Evolutionary conservation across 1,140 invertebrate species (phyloP).

Genomic region (Euura saliciscinereae): DNA sequence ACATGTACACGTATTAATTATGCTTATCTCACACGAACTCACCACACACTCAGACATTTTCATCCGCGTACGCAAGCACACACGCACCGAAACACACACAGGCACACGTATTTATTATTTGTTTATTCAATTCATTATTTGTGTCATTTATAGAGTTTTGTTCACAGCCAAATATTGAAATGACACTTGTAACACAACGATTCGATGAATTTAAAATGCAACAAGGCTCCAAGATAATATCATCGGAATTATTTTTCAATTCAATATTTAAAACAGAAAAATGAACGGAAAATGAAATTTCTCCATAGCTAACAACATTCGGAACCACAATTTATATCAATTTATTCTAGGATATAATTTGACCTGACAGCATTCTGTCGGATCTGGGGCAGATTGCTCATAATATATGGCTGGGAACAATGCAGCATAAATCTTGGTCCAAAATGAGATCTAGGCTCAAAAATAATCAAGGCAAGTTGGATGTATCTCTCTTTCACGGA

Average conservation of each 20-base stretch:
- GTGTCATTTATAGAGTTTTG: not conserved
- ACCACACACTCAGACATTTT: no score
- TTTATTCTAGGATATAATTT: no score
- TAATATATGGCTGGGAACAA: slow-evolving; percentile 8
- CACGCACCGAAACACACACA: not conserved
- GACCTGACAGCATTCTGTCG: no score
- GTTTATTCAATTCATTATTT: not conserved
- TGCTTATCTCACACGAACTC: not conserved
- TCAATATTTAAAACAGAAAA: no score
- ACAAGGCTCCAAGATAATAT: no score
- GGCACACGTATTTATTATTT: not conserved
- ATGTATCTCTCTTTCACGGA: not conserved
- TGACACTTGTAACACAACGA: not conserved
- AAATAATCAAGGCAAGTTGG: slow-evolving; percentile 16
- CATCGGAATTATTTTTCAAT: no score
- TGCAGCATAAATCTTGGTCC: slow-evolving; percentile 10
- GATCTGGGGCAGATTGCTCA: no score
- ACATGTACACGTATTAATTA: not conserved
- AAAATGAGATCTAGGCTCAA: slow-evolving; percentile 16
- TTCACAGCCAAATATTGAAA: slow-evolving; percentile 3
- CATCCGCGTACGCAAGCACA: not conserved
- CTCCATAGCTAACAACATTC: no score
- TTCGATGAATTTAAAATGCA: no score
- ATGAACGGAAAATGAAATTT: no score
- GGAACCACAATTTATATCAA: no score